phyloP scores from a whole-genome alignment of 2,888 invertebrate species.

The Andrena marginata region DNA sequence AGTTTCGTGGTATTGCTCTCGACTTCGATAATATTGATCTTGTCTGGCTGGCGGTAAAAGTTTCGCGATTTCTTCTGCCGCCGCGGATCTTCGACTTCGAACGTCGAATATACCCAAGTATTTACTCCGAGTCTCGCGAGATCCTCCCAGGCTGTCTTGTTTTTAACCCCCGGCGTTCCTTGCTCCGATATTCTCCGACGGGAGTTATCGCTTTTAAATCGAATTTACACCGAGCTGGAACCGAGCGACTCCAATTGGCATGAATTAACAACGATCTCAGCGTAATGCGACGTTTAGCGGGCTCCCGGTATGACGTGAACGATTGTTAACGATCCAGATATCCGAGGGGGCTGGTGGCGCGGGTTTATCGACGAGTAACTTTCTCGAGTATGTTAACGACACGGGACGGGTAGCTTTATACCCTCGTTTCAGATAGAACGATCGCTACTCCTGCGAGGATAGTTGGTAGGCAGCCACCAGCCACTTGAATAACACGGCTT shows the following conservation, averaged over 20 bases:
- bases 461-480: slow-evolving; percentile 3
- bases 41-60: slow-evolving; percentile 47
- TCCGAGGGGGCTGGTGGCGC: background rate
- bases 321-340: slow-evolving; percentile 35
- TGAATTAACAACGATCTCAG: background rate
- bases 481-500: slow-evolving; percentile 21
- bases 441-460: slow-evolving; percentile 29
- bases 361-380: slow-evolving; percentile 43
- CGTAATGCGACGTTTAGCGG: background rate
- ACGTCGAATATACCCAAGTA: slow-evolving; percentile 16
- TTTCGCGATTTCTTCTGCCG: slow-evolving; percentile 33
- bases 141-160: too few species aligned
- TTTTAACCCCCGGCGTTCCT: too few species aligned
- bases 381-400: slow-evolving; percentile 38
- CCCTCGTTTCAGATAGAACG: slow-evolving; percentile 58
- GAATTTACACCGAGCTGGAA: slow-evolving; percentile 18
- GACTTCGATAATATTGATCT: slow-evolving; percentile 62
- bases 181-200: background rate
- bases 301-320: slow-evolving; percentile 21
- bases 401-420: slow-evolving; percentile 34
- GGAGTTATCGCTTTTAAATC: slow-evolving; percentile 32
- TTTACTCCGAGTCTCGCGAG: slow-evolving; percentile 3
- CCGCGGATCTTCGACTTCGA: background rate
- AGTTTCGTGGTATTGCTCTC: slow-evolving; percentile 19
- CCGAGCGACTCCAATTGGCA: too few species aligned